Base-by-base conservation (phyloP, 2,113 vertebrate genomes). In the Pluvialis apricaria region DNA sequence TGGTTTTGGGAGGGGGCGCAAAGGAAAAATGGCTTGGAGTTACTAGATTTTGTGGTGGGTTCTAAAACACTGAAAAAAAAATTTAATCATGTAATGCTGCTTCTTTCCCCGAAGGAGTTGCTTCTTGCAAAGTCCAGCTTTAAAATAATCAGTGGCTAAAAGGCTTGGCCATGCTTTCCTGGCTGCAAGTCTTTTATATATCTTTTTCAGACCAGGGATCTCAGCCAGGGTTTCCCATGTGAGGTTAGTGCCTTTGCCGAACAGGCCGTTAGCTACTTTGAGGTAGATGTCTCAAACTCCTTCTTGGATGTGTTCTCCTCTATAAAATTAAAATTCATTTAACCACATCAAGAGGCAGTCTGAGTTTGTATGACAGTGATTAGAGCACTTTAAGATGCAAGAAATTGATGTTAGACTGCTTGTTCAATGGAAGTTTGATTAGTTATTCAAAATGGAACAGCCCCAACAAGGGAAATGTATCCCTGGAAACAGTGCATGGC, bases 371-470 rank as follows among this genome's bases (percentile, higher is more conserved):
- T 55, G 51, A 90, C 64, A 88, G 72, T 78, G 76, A 96, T 91
- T 88, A 90, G 68, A 94, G 77, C 55, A 71, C 51, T 95, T 94
- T 47, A 81, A 84, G 52, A 95, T 64, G 77, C 42, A 84, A 96
- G 55, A 89, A 62, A 78, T 42, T 94, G 55, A 76, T 69, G 38
- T 76, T 87, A 34, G 8, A 81, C 51, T 73, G 58, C 42, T 94
- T 73, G 45, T 78, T 95, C 89, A 89, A 61, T 57, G 51, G 77
- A 91, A 89, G 60, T 79, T 87, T 96, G 86, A 97, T 94, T 95
- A 68, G 86, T 82, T 91, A 94, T 94, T 91, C 92, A 88, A 97
- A 94, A 95, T 82, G 86, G 93, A 96, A 40, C 52, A 89, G 24
- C 52, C 91, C 32, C 69, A 81, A 66, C 32, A 82, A 64, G 65